Percentiles rank a stretch among this genome's conserved stretches.
These are phyloP conservation scores for Digitonthophagus gazella DNA, from an alignment of 2,888 invertebrate genomes.

Conservation along the genomic window DNA sequence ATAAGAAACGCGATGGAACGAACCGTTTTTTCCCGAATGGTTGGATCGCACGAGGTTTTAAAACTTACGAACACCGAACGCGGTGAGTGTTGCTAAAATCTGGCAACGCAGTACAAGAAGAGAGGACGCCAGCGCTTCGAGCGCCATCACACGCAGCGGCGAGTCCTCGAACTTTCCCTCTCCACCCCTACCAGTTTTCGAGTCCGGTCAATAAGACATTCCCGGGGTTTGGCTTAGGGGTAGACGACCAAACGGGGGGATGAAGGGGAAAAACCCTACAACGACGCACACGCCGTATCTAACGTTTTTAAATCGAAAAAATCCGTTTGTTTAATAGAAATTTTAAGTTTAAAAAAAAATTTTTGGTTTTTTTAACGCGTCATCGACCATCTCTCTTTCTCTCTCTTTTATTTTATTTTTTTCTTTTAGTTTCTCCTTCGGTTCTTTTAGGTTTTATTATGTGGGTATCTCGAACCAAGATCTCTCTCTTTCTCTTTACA, in stretches of 20 bases:
- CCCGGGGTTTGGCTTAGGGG: slow-evolving; percentile 45
- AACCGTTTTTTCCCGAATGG: slow-evolving; percentile 22
- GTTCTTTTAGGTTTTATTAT: too few relatives aligned
- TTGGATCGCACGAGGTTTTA: background rate
- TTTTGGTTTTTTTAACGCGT: too few relatives aligned
- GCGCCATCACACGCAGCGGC: slow-evolving; percentile 50
- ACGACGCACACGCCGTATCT: too few relatives aligned
- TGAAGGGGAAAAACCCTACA: background rate
- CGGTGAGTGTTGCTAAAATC: slow-evolving; percentile 46
- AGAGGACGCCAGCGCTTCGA: slow-evolving; percentile 50
- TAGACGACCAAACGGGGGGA: slow-evolving; percentile 22
- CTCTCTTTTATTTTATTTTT: too few relatives aligned
- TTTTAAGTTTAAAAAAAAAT: too few relatives aligned
- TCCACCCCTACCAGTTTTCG: slow-evolving; percentile 34
- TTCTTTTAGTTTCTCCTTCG: too few relatives aligned
- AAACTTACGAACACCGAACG: slow-evolving; percentile 34
- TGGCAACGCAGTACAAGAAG: slow-evolving; percentile 51
- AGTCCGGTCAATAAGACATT: slow-evolving; percentile 52
- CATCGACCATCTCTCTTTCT: too few relatives aligned
- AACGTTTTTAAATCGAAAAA: too few relatives aligned
- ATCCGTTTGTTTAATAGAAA: too few relatives aligned
- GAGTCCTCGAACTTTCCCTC: slow-evolving; percentile 36
- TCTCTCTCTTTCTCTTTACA: background rate
- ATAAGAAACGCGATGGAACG: slow-evolving; percentile 16
- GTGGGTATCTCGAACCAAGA: too few relatives aligned